A percentile compares a stretch with the other conserved stretches of the same genome.
phyloP scores from a whole-genome alignment of 2,888 invertebrate genomes.

The Plagiodera versicolora region DNA sequence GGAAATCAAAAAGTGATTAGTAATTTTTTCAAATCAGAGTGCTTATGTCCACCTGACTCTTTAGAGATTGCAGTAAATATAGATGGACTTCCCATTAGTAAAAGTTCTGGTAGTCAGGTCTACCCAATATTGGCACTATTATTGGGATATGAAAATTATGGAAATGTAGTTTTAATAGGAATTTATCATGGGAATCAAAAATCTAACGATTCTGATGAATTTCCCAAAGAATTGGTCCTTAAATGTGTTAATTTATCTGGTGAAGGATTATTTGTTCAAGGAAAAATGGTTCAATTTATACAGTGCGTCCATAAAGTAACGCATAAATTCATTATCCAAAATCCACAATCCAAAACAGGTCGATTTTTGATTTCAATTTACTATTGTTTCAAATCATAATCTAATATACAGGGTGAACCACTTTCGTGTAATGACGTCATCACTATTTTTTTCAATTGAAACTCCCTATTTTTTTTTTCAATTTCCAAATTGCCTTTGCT shows the following conservation, averaged over 20 bases:
- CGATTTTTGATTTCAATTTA: too few species aligned
- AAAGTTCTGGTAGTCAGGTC: slow-evolving; percentile 7
- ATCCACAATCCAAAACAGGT: too few species aligned
- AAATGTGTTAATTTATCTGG: neutral
- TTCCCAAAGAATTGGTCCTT: slow-evolving; percentile 3
- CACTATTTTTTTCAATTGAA: too few species aligned
- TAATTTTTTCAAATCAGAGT: neutral
- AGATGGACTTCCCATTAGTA: slow-evolving; percentile 12
- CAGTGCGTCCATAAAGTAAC: too few species aligned
- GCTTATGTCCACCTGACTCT: slow-evolving; percentile 7
- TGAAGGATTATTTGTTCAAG: slow-evolving; percentile 5
- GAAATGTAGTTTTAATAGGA: neutral
- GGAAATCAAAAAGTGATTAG: neutral
- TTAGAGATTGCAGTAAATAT: slow-evolving; percentile 12
- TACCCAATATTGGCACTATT: slow-evolving; percentile 8
- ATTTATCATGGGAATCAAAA: slow-evolving; percentile 11
- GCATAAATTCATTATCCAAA: too few species aligned
- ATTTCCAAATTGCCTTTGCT: too few species aligned
- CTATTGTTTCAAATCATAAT: too few species aligned
- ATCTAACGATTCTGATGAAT: slow-evolving; percentile 1
- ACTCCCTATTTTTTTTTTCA: too few species aligned
- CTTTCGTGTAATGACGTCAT: too few species aligned
- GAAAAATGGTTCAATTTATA: neutral
- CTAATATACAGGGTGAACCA: too few species aligned
- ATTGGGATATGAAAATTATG: neutral